A percentile compares a stretch with the other conserved stretches of the same genome.
Evolutionary conservation across 2,113 vertebrate species (phyloP).

Genomic region (Erinaceus europaeus): DNA sequence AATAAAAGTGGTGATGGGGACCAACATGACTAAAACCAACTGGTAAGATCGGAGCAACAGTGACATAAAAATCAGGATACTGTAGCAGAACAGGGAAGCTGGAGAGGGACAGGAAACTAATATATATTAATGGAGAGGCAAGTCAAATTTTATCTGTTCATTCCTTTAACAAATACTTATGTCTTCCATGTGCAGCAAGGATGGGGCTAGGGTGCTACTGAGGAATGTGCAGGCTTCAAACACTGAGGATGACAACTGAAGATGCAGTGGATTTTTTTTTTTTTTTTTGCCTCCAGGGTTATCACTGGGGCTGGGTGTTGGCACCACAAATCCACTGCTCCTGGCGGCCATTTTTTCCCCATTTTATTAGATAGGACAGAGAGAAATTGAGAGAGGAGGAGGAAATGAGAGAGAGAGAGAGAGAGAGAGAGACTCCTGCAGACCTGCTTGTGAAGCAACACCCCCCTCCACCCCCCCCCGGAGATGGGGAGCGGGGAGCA

Average conservation of each 20-base stretch:
- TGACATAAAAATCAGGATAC: not conserved
- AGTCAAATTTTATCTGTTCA: not conserved
- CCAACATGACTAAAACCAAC: not conserved
- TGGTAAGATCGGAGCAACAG: not conserved
- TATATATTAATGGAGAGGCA: not conserved
- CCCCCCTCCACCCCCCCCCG: too few relatives aligned
- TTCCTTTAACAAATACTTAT: not conserved
- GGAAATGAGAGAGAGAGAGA: too few relatives aligned
- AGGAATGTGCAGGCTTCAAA: not conserved
- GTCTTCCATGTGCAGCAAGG: not conserved
- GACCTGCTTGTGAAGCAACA: too few relatives aligned
- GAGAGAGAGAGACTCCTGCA: too few relatives aligned
- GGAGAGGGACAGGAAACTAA: not conserved
- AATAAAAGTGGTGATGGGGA: not conserved
- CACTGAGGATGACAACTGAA: not conserved
- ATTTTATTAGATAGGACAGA: too few relatives aligned
- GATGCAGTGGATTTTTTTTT: not conserved
- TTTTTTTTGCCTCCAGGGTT: too few relatives aligned
- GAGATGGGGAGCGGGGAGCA: too few relatives aligned
- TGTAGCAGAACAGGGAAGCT: not conserved
- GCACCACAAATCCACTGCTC: too few relatives aligned
- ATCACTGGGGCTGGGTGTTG: too few relatives aligned
- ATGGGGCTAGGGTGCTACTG: not conserved
- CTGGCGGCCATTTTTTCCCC: too few relatives aligned
- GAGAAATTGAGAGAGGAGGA: too few relatives aligned